Evolutionary conservation across 2,888 invertebrate species (phyloP).

Genomic region (Stomorhina lunata): DNA sequence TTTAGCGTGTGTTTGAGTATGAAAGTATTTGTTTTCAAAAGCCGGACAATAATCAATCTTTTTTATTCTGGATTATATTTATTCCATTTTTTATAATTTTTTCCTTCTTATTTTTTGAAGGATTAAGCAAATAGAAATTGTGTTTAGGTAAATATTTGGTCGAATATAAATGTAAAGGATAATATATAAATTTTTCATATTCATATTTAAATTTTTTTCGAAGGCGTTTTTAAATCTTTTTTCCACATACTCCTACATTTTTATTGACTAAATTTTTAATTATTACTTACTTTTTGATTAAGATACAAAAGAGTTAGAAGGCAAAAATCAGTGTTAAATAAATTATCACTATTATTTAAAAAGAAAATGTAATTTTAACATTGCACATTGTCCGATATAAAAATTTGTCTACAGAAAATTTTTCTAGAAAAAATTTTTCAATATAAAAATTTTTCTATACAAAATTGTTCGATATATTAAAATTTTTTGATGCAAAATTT

Average conservation of each 20-base stretch:
- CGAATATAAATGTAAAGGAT: not conserved
- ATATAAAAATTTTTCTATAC: too few species aligned
- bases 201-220: slow-evolving; percentile 1
- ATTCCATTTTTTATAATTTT: not conserved
- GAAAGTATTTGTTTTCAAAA: slow-evolving; percentile 43
- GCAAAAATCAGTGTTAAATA: too few species aligned
- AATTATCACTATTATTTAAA: too few species aligned
- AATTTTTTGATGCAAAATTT: too few species aligned
- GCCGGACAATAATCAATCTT: slow-evolving; percentile 77
- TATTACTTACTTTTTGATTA: not conserved
- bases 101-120: slow-evolving; percentile 27
- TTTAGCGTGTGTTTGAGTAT: not conserved
- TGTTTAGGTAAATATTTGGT: slow-evolving; percentile 30
- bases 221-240: not conserved
- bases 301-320: not conserved
- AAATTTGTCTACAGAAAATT: too few species aligned
- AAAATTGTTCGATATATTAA: too few species aligned
- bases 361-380: too few species aligned
- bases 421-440: too few species aligned
- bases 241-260: not conserved
- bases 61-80: slow-evolving; percentile 32
- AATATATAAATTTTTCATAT: slow-evolving; percentile 13
- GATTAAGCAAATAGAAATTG: slow-evolving; percentile 41
- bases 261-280: not conserved
- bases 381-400: too few species aligned